These are phyloP conservation scores for Nannoperca australis DNA, from an alignment of 2,797 vertebrate genomes.

Conservation along the genomic window DNA sequence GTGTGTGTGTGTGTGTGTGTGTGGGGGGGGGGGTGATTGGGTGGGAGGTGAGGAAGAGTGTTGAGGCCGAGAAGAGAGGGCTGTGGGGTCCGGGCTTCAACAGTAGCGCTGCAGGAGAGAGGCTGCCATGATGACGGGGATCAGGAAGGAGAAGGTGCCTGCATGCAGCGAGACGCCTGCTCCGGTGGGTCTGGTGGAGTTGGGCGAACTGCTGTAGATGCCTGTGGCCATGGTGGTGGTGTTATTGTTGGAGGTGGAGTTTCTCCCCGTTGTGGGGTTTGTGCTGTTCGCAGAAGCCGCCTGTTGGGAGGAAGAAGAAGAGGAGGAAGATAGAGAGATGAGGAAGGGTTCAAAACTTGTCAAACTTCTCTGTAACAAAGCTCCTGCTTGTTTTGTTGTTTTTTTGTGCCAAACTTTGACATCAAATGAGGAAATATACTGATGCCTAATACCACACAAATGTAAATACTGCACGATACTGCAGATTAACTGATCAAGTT, in stretches of 20 bases:
- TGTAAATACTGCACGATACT: neutral
- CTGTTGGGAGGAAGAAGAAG: constrained; percentile 50
- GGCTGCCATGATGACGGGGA: constrained; percentile 81
- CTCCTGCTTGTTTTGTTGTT: no score
- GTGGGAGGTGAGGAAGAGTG: constrained; percentile 13
- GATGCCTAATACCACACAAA: neutral
- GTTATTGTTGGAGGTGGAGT: constrained; percentile 70
- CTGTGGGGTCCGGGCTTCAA: constrained; percentile 76
- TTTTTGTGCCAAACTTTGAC: neutral
- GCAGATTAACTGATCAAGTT: neutral
- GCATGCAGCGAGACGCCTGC: constrained; percentile 84
- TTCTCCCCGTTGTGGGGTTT: constrained; percentile 30
- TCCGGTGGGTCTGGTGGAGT: constrained; percentile 76
- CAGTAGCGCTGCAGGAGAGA: constrained; percentile 89
- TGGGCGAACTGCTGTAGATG: constrained; percentile 59
- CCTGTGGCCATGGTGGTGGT: constrained; percentile 62
- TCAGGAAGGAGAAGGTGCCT: constrained; percentile 78
- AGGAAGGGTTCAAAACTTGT: neutral
- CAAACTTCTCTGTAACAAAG: neutral
- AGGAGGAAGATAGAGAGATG: constrained; percentile 8
- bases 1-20: constrained; percentile 19
- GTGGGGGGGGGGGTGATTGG: constrained; percentile 45
- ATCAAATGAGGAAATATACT: neutral
- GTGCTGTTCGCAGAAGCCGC: constrained; percentile 66
- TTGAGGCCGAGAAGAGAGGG: constrained; percentile 35